Percentiles rank a stretch among this genome's conserved stretches.
Conservation (phyloP, 2,113 vertebrate species). For the Fukomys damarensis region DNA sequence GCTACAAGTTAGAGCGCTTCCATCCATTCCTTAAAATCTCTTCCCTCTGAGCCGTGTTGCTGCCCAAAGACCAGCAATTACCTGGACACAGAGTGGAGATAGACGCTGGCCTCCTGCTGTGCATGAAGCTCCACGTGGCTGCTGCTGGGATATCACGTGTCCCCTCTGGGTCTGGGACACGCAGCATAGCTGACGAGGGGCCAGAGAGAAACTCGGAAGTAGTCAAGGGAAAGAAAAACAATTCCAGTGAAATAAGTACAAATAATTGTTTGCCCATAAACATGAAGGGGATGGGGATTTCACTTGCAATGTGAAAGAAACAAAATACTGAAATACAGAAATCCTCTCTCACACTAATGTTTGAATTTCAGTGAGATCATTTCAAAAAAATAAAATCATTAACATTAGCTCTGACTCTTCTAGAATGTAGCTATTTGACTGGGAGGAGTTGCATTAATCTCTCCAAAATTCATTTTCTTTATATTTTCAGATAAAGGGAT, state of each 20-base stretch:
- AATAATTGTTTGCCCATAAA: neutral
- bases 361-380: neutral
- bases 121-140: neutral
- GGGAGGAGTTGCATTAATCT: neutral
- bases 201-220: neutral
- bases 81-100: conserved; percentile 1
- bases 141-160: neutral
- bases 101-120: neutral
- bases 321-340: neutral
- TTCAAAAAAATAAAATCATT: neutral
- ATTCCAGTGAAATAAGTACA: neutral
- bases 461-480: neutral
- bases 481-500: neutral
- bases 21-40: neutral
- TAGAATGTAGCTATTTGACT: neutral
- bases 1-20: neutral
- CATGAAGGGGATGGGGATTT: neutral
- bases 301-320: neutral
- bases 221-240: neutral
- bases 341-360: neutral
- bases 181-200: neutral
- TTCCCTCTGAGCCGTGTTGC: neutral
- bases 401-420: neutral
- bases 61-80: conserved; percentile 41
- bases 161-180: no score